Evolutionary conservation across 2,888 invertebrate species (phyloP).

Genomic region (Lasioglossum pauxillum): DNA sequence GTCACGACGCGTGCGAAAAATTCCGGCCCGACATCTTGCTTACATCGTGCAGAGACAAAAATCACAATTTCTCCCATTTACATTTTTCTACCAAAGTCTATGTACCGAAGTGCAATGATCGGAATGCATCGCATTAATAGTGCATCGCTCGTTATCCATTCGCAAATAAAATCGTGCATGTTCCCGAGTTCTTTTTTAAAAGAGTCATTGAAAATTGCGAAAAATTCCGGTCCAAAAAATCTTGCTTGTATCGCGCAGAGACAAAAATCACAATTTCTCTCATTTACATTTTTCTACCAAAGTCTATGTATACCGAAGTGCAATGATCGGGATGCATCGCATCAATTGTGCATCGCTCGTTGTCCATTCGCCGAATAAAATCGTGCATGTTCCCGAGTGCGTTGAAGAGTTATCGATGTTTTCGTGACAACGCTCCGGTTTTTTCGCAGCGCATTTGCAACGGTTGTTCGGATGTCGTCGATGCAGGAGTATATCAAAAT

Average conservation of each 20-base stretch:
- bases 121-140: too few relatives aligned
- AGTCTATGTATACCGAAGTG: not conserved
- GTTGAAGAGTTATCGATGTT: not conserved
- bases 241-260: too few relatives aligned
- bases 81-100: too few relatives aligned
- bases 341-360: not conserved
- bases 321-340: not conserved
- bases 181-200: too few relatives aligned
- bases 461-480: not conserved
- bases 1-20: not conserved
- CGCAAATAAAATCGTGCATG: too few relatives aligned
- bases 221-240: too few relatives aligned
- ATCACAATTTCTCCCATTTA: too few relatives aligned
- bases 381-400: not conserved
- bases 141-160: too few relatives aligned
- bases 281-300: too few relatives aligned
- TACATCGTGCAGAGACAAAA: not conserved
- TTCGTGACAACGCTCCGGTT: not conserved
- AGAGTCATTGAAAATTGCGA: too few relatives aligned
- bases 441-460: not conserved
- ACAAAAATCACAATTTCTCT: too few relatives aligned
- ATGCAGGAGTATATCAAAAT: conserved; percentile 23
- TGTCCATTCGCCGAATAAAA: not conserved
- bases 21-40: not conserved
- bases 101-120: too few relatives aligned